A percentile compares a stretch with the other conserved stretches of the same genome.
Evolutionary conservation across 53 echinoderm and acorn worm species (phyloP).

Genomic region (Apostichopus leukothele): DNA sequence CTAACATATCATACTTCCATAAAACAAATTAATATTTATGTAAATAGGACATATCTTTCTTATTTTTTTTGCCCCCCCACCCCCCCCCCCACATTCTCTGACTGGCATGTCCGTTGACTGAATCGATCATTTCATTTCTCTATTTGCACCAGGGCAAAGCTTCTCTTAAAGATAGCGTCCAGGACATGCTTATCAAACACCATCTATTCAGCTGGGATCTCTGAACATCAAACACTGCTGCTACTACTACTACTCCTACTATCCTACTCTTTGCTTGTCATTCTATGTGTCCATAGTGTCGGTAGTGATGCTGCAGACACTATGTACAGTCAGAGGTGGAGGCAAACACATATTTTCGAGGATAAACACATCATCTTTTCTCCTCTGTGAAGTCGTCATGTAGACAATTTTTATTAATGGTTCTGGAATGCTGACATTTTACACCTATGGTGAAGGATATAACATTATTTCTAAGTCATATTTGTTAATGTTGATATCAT

Average conservation of each 20-base stretch:
- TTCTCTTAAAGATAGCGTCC: conserved; percentile 98
- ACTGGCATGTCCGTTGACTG: not conserved
- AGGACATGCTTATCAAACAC: conserved; percentile 99
- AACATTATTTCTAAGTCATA: too few relatives aligned
- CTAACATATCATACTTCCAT: too few relatives aligned
- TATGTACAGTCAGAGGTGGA: not conserved
- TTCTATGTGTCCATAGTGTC: not conserved
- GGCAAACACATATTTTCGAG: not conserved
- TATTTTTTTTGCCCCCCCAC: not conserved
- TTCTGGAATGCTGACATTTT: too few relatives aligned
- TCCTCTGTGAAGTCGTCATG: too few relatives aligned
- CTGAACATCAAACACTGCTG: conserved; percentile 32
- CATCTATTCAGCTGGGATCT: conserved; percentile 99
- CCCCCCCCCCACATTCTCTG: not conserved
- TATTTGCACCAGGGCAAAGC: conserved; percentile 58
- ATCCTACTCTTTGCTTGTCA: not conserved
- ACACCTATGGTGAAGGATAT: too few relatives aligned
- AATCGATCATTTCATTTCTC: conserved; percentile 8
- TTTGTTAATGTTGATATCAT: too few relatives aligned
- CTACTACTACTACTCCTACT: not conserved
- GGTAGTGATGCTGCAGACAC: not conserved
- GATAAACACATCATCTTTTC: too few relatives aligned
- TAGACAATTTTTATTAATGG: too few relatives aligned
- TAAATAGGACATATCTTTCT: too few relatives aligned
- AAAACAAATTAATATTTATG: too few relatives aligned